Evolutionary conservation across 92 coral and sea anemone species (phyloP).

Genomic region (Porites divaricata): DNA sequence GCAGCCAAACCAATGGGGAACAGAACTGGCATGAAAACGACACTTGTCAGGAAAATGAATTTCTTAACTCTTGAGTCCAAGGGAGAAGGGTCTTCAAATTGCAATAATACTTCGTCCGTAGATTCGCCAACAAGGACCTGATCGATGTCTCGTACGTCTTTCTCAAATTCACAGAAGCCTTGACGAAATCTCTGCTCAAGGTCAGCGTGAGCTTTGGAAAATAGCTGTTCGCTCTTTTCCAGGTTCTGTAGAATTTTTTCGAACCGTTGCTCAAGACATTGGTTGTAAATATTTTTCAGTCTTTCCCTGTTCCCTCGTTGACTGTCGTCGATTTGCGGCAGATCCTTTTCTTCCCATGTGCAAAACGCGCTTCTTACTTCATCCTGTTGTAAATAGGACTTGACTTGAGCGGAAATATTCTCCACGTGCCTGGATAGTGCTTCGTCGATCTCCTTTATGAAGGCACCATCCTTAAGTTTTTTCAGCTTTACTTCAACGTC

Average conservation of each 20-base stretch:
- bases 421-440: not conserved
- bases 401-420: not conserved
- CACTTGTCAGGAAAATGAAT: not conserved
- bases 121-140: slow-evolving; percentile 1
- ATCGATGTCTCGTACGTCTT: slow-evolving; percentile 18
- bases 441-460: slow-evolving; percentile 4
- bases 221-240: slow-evolving; percentile 6
- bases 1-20: slow-evolving; percentile 21
- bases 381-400: not conserved
- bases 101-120: not conserved
- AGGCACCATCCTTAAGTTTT: not conserved
- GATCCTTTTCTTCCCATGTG: not conserved
- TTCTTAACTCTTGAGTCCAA: not conserved
- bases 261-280: slow-evolving; percentile 19
- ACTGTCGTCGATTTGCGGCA: slow-evolving; percentile 1
- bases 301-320: not conserved
- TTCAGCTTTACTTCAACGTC: not conserved
- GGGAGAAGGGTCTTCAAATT: not conserved
- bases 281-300: not conserved
- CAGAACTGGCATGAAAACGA: slow-evolving; percentile 10
- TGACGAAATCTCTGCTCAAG: not conserved
- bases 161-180: slow-evolving; percentile 23
- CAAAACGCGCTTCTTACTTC: not conserved
- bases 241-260: not conserved
- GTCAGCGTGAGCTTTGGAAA: not conserved